These are phyloP conservation scores for Idaea dimidiata DNA, from an alignment of 2,888 invertebrate genomes.

Conservation along the genomic window DNA sequence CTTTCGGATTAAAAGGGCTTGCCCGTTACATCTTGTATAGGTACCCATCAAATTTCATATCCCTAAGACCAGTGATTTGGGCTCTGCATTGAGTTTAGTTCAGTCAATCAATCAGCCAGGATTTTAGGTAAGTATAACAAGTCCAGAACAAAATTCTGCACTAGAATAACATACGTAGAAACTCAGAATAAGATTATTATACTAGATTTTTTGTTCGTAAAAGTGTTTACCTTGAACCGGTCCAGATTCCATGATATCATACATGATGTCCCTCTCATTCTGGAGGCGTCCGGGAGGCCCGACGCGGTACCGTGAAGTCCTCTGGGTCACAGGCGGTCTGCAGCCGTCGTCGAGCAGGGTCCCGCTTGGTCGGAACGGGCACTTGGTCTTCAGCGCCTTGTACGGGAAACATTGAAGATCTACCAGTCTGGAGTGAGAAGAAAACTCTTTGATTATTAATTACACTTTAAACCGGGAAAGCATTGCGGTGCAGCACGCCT, in stretches of 20 bases:
- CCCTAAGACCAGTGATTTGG: too few relatives aligned
- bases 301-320: conserved; percentile 84
- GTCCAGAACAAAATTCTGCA: too few relatives aligned
- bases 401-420: conserved; percentile 94
- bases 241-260: conserved; percentile 93
- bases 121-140: too few relatives aligned
- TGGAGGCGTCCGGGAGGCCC: conserved; percentile 89
- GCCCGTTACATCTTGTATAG: too few relatives aligned
- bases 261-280: conserved; percentile 92
- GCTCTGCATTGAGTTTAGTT: too few relatives aligned
- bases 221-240: conserved; percentile 86
- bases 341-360: conserved; percentile 80
- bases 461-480: background rate
- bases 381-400: conserved; percentile 80
- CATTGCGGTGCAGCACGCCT: too few relatives aligned
- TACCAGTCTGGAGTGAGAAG: conserved; percentile 83
- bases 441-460: conserved; percentile 2
- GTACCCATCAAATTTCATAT: too few relatives aligned
- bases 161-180: too few relatives aligned
- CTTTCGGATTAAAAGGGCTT: too few relatives aligned
- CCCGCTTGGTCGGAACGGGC: conserved; percentile 79
- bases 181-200: too few relatives aligned
- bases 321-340: conserved; percentile 65
- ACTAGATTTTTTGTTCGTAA: background rate
- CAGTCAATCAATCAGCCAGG: too few relatives aligned